Conservation (phyloP, 2,888 invertebrate genomes). For the Lysandra bellargus region DNA sequence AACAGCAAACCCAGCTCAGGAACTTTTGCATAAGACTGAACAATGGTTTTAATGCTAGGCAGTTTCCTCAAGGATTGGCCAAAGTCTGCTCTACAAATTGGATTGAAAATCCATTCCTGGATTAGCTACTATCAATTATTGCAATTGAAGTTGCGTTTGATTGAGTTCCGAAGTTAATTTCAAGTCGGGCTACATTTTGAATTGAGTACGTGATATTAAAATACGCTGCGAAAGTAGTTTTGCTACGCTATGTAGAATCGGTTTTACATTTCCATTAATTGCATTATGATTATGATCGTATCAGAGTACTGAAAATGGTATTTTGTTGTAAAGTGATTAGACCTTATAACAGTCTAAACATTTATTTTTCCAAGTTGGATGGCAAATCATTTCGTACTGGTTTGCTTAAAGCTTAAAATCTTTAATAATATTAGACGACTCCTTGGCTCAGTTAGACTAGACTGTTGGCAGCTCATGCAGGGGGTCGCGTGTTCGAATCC, state of each 20-base stretch:
- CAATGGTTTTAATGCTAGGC: constrained; percentile 23
- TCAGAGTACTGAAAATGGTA: background rate
- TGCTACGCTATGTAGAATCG: background rate
- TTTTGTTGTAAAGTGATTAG: too few relatives aligned
- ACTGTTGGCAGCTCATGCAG: too few relatives aligned
- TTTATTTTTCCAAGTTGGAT: too few relatives aligned
- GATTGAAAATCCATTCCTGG: constrained; percentile 56
- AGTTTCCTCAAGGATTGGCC: constrained; percentile 15
- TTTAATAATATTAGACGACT: too few relatives aligned
- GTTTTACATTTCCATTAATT: background rate
- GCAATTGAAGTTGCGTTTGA: constrained; percentile 43
- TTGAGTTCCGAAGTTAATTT: constrained; percentile 35
- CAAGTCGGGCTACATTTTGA: constrained; percentile 19
- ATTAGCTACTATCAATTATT: constrained; percentile 30
- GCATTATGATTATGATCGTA: background rate
- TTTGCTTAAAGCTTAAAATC: too few relatives aligned
- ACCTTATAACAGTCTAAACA: too few relatives aligned
- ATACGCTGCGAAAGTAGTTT: background rate
- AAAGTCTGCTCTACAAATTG: constrained; percentile 49
- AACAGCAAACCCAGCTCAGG: constrained; percentile 1
- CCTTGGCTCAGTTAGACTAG: too few relatives aligned
- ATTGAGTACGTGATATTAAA: constrained; percentile 15
- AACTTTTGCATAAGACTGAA: constrained; percentile 21
- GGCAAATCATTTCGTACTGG: too few relatives aligned
- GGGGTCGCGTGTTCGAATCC: too few relatives aligned